These are phyloP conservation scores for Machimus atricapillus DNA, from an alignment of 2,888 invertebrate genomes.

Conservation along the genomic window DNA sequence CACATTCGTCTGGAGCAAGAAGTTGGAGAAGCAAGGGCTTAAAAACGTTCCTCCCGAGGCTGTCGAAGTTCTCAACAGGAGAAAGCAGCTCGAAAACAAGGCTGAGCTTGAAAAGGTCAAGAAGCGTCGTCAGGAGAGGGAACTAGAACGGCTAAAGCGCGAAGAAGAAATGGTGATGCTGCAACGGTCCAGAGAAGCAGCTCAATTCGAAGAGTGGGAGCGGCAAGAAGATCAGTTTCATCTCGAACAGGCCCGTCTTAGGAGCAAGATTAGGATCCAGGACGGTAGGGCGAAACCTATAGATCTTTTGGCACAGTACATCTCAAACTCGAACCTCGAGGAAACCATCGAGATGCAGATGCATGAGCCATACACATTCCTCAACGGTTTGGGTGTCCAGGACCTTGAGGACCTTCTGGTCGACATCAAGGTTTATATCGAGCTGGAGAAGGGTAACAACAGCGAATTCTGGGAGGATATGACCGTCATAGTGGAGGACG, in stretches of 20 bases:
- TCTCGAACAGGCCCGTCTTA: slow-evolving; percentile 90
- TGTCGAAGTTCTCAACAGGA: slow-evolving; percentile 80
- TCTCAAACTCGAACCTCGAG: slow-evolving; percentile 86
- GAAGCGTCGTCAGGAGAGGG: slow-evolving; percentile 86
- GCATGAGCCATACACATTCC: slow-evolving; percentile 96
- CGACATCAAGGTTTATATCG: slow-evolving; percentile 94
- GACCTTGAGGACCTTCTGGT: slow-evolving; percentile 96
- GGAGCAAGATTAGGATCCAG: slow-evolving; percentile 94
- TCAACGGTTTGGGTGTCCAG: slow-evolving; percentile 86
- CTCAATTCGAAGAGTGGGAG: slow-evolving; percentile 92
- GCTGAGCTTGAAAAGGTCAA: slow-evolving; percentile 94
- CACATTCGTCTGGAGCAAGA: slow-evolving; percentile 97
- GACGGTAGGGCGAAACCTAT: slow-evolving; percentile 98
- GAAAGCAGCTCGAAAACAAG: slow-evolving; percentile 90
- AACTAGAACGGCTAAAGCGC: slow-evolving; percentile 81
- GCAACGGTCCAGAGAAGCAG: slow-evolving; percentile 88
- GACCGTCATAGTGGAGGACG: slow-evolving; percentile 92
- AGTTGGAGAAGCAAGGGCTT: slow-evolving; percentile 91
- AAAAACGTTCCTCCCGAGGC: slow-evolving; percentile 78
- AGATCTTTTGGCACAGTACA: slow-evolving; percentile 95
- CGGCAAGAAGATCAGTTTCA: slow-evolving; percentile 98
- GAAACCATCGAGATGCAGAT: slow-evolving; percentile 98
- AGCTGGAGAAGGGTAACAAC: slow-evolving; percentile 88
- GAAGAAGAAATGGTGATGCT: slow-evolving; percentile 85
- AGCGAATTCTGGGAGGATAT: slow-evolving; percentile 96